Evolutionary conservation across 2,797 vertebrate species (phyloP).

Genomic region (Discoglossus pictus): DNA sequence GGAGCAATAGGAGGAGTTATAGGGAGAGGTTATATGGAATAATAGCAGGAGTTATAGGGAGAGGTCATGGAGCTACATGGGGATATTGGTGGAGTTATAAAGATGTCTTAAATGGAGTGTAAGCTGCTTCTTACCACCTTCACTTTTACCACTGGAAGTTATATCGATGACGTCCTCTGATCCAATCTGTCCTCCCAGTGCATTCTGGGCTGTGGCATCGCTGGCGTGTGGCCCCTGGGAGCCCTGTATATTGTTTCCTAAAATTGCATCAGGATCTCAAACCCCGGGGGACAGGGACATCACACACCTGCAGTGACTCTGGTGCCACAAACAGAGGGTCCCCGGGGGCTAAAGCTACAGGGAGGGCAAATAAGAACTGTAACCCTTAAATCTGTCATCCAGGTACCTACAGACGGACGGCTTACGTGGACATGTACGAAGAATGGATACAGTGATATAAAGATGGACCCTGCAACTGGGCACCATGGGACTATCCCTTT

Average conservation of each 20-base stretch:
- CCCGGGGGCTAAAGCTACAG: slow-evolving; percentile 31
- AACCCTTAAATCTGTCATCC: no score
- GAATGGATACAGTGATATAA: no score
- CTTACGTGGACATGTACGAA: no score
- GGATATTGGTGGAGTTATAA: background rate
- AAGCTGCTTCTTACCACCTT: background rate
- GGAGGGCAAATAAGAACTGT: slow-evolving; percentile 7
- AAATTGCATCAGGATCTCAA: slow-evolving; percentile 48
- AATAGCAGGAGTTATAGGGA: slow-evolving; percentile 8
- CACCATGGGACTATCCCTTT: background rate
- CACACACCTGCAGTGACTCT: slow-evolving; percentile 33
- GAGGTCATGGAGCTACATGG: slow-evolving; percentile 5
- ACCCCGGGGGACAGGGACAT: slow-evolving; percentile 28
- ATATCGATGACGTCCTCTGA: slow-evolving; percentile 24
- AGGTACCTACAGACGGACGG: no score
- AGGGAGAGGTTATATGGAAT: slow-evolving; percentile 20
- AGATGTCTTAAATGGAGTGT: background rate
- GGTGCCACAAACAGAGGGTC: slow-evolving; percentile 46
- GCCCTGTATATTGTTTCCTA: slow-evolving; percentile 40
- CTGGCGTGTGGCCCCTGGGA: slow-evolving; percentile 25
- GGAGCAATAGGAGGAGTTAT: slow-evolving; percentile 21
- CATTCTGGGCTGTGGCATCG: slow-evolving; percentile 21
- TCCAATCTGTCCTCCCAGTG: background rate
- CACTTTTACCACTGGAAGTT: no score
- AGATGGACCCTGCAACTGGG: no score